A percentile compares a stretch with the other conserved stretches of the same genome.
Evolutionary conservation across 2,888 invertebrate species (phyloP).

Genomic region (Leistus spinibarbis): DNA sequence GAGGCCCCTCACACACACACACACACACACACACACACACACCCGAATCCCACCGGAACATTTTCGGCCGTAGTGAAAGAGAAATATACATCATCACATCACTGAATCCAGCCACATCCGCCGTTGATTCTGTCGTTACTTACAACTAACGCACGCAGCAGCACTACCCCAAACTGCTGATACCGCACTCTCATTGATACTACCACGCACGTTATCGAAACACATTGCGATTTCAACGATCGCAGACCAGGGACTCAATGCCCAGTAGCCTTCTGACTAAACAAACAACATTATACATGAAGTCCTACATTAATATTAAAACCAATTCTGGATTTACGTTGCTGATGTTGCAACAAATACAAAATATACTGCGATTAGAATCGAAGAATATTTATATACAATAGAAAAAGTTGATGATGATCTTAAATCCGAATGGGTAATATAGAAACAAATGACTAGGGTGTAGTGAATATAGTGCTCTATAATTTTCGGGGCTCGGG

Average conservation of each 20-base stretch:
- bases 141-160: background rate
- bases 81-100: constrained; percentile 40
- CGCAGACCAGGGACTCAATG: background rate
- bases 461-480: too few relatives aligned
- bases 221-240: background rate
- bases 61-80: constrained; percentile 42
- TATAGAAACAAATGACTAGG: too few relatives aligned
- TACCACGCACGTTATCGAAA: background rate
- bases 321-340: too few relatives aligned
- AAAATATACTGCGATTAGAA: too few relatives aligned
- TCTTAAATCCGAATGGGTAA: too few relatives aligned
- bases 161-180: background rate
- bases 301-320: too few relatives aligned
- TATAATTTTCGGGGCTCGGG: too few relatives aligned
- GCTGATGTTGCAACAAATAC: too few relatives aligned
- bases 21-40: background rate
- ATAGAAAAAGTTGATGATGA: too few relatives aligned
- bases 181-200: background rate
- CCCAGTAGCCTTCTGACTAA: background rate
- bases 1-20: constrained; percentile 48
- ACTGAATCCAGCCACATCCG: constrained; percentile 35
- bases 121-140: constrained; percentile 21
- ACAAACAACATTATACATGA: too few relatives aligned
- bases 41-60: constrained; percentile 46
- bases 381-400: too few relatives aligned